phyloP scores from a whole-genome alignment of 2,113 vertebrate species.

The Clarias batrachus region DNA sequence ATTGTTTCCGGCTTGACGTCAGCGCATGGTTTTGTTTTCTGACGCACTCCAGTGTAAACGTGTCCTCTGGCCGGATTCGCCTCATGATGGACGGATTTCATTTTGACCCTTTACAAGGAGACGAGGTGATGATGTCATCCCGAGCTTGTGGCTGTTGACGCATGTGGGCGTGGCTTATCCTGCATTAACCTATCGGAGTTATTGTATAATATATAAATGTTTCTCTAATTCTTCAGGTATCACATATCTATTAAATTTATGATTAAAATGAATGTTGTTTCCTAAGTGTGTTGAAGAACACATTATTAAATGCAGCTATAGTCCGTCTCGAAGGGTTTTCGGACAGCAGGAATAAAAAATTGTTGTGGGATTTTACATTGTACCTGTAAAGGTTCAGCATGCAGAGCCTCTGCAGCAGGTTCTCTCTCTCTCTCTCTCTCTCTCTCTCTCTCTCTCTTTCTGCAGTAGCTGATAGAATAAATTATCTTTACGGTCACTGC shows the following conservation, averaged over 20 bases:
- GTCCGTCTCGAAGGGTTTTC: neutral
- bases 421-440: no score
- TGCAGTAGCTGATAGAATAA: neutral
- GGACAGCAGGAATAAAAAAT: neutral
- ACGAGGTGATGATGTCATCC: neutral
- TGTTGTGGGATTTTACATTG: neutral
- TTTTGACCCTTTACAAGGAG: slow-evolving; percentile 10
- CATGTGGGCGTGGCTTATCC: neutral
- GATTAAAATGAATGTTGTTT: neutral
- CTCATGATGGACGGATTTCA: slow-evolving; percentile 37
- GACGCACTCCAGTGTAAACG: neutral
- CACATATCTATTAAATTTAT: neutral
- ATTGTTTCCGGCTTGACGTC: slow-evolving; percentile 14
- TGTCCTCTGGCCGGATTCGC: slow-evolving; percentile 4
- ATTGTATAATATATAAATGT: neutral
- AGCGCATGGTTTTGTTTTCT: neutral
- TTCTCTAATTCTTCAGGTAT: neutral
- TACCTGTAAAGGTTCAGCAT: neutral
- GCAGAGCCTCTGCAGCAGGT: neutral
- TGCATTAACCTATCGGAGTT: neutral
- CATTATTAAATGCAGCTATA: neutral
- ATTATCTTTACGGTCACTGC: no score
- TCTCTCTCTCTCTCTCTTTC: neutral
- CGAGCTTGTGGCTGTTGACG: neutral
- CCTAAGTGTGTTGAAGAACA: neutral